Percentiles rank a stretch among this genome's conserved stretches.
Conservation (phyloP, 2,888 invertebrate genomes). For the Lochmaea capreae region DNA sequence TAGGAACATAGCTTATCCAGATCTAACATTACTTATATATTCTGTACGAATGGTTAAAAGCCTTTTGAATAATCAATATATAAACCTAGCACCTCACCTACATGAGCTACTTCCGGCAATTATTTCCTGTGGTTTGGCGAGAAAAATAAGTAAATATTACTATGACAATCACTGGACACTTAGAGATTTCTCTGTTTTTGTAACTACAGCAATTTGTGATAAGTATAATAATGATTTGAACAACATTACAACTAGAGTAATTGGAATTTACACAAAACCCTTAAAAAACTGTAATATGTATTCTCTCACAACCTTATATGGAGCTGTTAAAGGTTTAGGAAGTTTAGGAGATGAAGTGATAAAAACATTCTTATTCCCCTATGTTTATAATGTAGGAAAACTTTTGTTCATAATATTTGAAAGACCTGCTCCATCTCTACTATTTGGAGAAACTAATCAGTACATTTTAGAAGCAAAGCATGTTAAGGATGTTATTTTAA, state of each 20-base stretch:
- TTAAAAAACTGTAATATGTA: slow-evolving; percentile 47
- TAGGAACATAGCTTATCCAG: slow-evolving; percentile 54
- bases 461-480: slow-evolving; percentile 53
- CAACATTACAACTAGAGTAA: slow-evolving; percentile 54
- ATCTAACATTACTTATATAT: slow-evolving; percentile 57
- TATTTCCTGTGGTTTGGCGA: slow-evolving; percentile 54
- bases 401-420: slow-evolving; percentile 52
- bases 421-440: slow-evolving; percentile 42
- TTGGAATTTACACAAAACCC: slow-evolving; percentile 52
- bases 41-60: slow-evolving; percentile 56
- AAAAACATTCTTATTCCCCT: slow-evolving; percentile 50
- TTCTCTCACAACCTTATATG: slow-evolving; percentile 55
- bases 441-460: slow-evolving; percentile 50
- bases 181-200: slow-evolving; percentile 56
- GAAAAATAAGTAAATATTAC: slow-evolving; percentile 55
- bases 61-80: slow-evolving; percentile 52
- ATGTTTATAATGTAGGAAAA: slow-evolving; percentile 50
- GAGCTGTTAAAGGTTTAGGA: slow-evolving; percentile 55
- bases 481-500: slow-evolving; percentile 52
- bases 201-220: slow-evolving; percentile 52
- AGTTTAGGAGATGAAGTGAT: slow-evolving; percentile 55
- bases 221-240: slow-evolving; percentile 51
- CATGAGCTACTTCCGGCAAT: slow-evolving; percentile 55
- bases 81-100: slow-evolving; percentile 50
- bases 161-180: slow-evolving; percentile 59